These are phyloP conservation scores for Sceliomorpha sp. DNA, from an alignment of 2,888 invertebrate genomes.

Conservation along the genomic window DNA sequence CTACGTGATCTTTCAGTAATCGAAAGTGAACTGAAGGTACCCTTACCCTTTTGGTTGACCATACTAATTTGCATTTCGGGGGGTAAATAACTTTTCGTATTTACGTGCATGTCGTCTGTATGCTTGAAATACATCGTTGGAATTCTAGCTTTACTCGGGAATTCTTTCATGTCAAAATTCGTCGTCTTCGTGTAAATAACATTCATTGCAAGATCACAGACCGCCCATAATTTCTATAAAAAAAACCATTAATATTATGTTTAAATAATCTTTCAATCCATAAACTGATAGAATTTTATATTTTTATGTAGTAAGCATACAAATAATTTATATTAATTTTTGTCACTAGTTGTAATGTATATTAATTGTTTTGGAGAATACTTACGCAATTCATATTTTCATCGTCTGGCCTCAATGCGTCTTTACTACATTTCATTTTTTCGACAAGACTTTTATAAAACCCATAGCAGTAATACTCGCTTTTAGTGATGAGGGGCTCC, in stretches of 20 bases:
- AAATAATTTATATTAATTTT: too few species aligned
- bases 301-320: too few species aligned
- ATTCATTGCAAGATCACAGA: conserved; percentile 96
- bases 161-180: conserved; percentile 94
- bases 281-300: too few species aligned
- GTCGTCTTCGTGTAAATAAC: conserved; percentile 93
- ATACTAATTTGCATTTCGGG: conserved; percentile 86
- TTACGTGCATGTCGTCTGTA: conserved; percentile 86
- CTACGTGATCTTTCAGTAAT: conserved; percentile 77
- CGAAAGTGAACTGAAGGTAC: conserved; percentile 74
- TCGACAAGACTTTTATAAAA: conserved; percentile 97
- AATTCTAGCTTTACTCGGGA: conserved; percentile 91
- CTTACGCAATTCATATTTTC: conserved; percentile 91
- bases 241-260: background rate
- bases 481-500: conserved; percentile 95
- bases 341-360: too few species aligned
- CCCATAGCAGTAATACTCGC: conserved; percentile 96
- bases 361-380: too few species aligned
- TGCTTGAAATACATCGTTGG: conserved; percentile 95
- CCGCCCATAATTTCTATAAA: conserved; percentile 95
- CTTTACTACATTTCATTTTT: conserved; percentile 96
- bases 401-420: conserved; percentile 91
- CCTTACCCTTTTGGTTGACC: conserved; percentile 78
- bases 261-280: too few species aligned
- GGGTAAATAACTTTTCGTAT: conserved; percentile 90